Evolutionary conservation across 2,113 vertebrate species (phyloP), one percentile per base, ranked within the genome.

Genomic region (Hippocampus abdominalis): DNA sequence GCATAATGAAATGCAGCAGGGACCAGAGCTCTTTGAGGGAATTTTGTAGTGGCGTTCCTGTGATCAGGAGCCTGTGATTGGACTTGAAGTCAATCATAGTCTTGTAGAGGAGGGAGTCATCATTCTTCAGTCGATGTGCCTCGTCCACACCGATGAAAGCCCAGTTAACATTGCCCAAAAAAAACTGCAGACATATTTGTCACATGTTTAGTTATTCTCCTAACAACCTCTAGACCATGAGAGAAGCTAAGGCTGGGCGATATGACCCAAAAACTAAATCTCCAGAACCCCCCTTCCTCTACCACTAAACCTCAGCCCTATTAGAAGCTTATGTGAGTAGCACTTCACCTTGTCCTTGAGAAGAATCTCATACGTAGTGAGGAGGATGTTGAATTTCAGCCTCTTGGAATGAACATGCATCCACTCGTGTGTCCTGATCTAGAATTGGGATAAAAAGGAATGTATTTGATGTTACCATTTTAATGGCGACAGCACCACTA

Each of bases 1-100:
- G 96, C 97, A 99, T 99, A 78, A 99, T 99, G 94, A 99, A 99
- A 86, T 96, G 97, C 65, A 99, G 87, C 70, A 99, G 89, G 70
- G 97, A 99, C 97, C 97, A 99, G 25, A 99, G 95, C 73, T 99
- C 97, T 88, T 98, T 99, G 36, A 99, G 94, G 2, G 97, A 99
- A 84, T 99, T 99, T 89, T 99, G 97, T 64, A 99, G 88, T 51
- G 97, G 97, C 0, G 97, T 99, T 87, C 97, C 97, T 70, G 97
- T 99, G 89, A 99, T 98, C 61, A 99, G 94, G 61, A 99, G 97
- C 74, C 97, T 91, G 87, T 98, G 95, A 62, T 97, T 98, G 72
- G 97, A 98, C 81, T 95, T 97, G 77, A 99, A 99, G 57, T 99
- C 97, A 40, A 98, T 98, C 92, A 99, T 94, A 44, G 97, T 97